A percentile compares a stretch with the other conserved stretches of the same genome.
Evolutionary conservation across 2,888 invertebrate genomes (phyloP).

Genomic region (Limnephilus lunatus): DNA sequence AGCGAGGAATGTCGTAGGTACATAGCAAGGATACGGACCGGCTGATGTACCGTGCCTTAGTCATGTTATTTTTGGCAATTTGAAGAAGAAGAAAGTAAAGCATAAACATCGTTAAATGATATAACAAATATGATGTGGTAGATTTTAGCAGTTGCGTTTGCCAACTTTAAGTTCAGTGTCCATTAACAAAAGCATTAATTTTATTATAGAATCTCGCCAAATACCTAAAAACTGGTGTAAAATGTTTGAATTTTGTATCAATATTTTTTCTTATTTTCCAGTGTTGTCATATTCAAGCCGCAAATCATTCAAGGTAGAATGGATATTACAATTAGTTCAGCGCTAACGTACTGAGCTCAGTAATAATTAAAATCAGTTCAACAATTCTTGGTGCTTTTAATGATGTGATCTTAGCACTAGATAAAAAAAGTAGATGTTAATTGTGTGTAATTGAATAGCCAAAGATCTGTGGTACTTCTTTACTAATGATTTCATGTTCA

Average conservation of each 20-base stretch:
- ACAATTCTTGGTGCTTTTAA: background rate
- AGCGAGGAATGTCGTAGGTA: too few relatives aligned
- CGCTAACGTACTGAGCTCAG: background rate
- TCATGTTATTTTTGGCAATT: background rate
- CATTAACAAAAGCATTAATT: background rate
- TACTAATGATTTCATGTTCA: background rate
- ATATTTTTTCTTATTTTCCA: too few relatives aligned
- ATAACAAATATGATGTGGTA: background rate
- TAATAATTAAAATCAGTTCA: background rate
- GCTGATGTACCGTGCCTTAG: too few relatives aligned
- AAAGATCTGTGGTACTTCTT: background rate
- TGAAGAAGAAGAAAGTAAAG: background rate
- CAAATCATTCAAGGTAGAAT: background rate
- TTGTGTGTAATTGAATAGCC: background rate
- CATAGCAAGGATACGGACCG: too few relatives aligned
- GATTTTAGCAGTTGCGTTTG: background rate
- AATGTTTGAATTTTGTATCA: too few relatives aligned
- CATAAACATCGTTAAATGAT: background rate
- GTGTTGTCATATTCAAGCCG: too few relatives aligned
- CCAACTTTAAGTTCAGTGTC: constrained; percentile 2
- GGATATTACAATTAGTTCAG: background rate
- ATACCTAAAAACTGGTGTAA: too few relatives aligned
- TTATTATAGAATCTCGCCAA: background rate
- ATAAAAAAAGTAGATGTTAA: background rate
- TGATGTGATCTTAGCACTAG: background rate